phyloP scores from a whole-genome alignment of 2,888 invertebrate species.

The Zhengitettix transpicula region DNA sequence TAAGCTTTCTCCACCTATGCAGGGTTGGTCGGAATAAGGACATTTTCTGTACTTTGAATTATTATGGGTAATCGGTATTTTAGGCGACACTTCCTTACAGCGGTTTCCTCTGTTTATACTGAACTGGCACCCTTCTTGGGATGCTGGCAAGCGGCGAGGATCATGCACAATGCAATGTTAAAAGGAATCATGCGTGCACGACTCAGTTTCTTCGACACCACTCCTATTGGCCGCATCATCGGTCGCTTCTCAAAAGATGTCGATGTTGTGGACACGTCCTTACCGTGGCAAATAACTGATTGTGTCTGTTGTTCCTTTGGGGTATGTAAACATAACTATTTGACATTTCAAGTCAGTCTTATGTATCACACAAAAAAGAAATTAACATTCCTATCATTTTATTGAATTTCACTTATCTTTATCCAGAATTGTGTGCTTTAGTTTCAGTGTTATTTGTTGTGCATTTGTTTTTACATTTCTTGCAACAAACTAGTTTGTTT shows the following conservation, averaged over 20 bases:
- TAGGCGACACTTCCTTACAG: constrained; percentile 32
- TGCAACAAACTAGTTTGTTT: too few relatives aligned
- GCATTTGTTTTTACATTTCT: too few relatives aligned
- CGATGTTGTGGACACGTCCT: constrained; percentile 50
- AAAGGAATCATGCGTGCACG: constrained; percentile 29
- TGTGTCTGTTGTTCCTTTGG: constrained; percentile 53
- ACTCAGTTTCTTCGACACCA: constrained; percentile 33
- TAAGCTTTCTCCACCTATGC: too few relatives aligned
- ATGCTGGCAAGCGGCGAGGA: constrained; percentile 45
- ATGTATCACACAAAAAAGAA: too few relatives aligned
- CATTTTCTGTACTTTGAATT: too few relatives aligned
- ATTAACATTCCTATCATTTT: too few relatives aligned
- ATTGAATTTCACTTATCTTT: too few relatives aligned
- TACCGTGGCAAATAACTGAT: constrained; percentile 48
- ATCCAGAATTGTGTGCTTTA: too few relatives aligned
- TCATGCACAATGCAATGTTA: constrained; percentile 28
- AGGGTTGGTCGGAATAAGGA: too few relatives aligned
- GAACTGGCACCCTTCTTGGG: constrained; percentile 53
- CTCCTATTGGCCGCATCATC: constrained; percentile 32
- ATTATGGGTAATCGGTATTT: too few relatives aligned
- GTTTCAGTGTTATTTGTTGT: too few relatives aligned
- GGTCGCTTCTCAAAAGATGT: constrained; percentile 52
- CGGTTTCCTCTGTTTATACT: constrained; percentile 44
- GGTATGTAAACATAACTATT: constrained; percentile 29
- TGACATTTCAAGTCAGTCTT: too few relatives aligned